Conservation (phyloP, 2,888 invertebrate species). For the Cheilosia urbana region DNA sequence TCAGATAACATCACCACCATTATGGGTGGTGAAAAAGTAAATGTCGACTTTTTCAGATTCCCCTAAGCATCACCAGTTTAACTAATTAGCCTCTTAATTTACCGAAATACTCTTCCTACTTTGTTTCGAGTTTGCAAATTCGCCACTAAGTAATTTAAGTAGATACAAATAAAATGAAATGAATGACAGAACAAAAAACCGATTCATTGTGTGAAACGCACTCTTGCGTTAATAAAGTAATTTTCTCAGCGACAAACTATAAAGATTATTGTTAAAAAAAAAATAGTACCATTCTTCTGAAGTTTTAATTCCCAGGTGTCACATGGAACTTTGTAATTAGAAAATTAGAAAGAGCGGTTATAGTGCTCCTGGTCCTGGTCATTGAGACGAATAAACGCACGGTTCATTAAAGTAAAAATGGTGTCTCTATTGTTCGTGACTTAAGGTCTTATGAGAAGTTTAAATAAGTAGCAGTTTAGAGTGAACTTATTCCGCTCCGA, state of each 20-base stretch:
- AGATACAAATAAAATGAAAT: constrained; percentile 14
- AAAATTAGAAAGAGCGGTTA: not conserved
- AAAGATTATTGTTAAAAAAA: constrained; percentile 28
- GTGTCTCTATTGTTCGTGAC: not conserved
- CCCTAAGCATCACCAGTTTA: constrained; percentile 43
- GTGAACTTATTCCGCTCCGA: too few species aligned
- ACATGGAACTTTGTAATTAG: constrained; percentile 26
- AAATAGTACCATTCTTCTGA: constrained; percentile 2
- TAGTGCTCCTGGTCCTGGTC: not conserved
- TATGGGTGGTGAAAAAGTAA: not conserved
- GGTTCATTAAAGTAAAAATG: constrained; percentile 12
- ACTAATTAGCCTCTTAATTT: constrained; percentile 41
- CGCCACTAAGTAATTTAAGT: constrained; percentile 24
- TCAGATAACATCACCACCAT: not conserved
- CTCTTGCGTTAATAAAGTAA: constrained; percentile 59
- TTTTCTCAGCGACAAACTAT: constrained; percentile 37
- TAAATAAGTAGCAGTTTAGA: not conserved
- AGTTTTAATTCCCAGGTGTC: constrained; percentile 19
- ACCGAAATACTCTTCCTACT: not conserved
- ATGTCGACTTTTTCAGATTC: constrained; percentile 2
- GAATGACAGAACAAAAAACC: constrained; percentile 2
- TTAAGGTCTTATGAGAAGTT: not conserved
- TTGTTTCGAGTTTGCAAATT: constrained; percentile 25
- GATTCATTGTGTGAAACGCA: constrained; percentile 45
- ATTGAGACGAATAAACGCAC: constrained; percentile 24